phyloP scores from a whole-genome alignment of 2,888 invertebrate genomes.

The Synergus itoensis region DNA sequence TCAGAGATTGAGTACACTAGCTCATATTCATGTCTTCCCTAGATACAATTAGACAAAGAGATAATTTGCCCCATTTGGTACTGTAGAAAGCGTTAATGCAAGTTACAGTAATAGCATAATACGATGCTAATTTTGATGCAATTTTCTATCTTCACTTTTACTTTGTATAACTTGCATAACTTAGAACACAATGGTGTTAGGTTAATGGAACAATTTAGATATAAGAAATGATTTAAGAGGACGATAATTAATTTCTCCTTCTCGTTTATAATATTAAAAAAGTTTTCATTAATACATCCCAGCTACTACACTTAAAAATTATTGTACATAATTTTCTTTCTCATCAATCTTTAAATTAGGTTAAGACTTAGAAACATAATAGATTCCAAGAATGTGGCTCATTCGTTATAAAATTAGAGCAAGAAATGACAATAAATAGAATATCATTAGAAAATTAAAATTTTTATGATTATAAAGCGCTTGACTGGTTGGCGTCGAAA shows the following conservation, averaged over 20 bases:
- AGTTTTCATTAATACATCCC: background rate
- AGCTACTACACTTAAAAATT: background rate
- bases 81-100: background rate
- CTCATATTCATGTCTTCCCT: background rate
- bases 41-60: conserved; percentile 2
- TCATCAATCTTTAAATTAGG: background rate
- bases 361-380: background rate
- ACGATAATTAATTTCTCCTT: background rate
- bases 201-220: background rate
- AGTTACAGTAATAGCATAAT: background rate
- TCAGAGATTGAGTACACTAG: background rate
- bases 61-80: background rate
- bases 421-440: background rate
- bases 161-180: conserved; percentile 27
- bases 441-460: conserved; percentile 44
- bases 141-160: conserved; percentile 6
- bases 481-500: conserved; percentile 58
- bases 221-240: background rate
- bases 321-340: background rate
- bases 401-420: background rate
- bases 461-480: conserved; percentile 52
- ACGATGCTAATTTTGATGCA: background rate
- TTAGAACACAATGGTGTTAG: conserved; percentile 11
- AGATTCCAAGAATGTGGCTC: background rate
- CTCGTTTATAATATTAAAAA: background rate